A percentile compares a stretch with the other conserved stretches of the same genome.
phyloP scores from a whole-genome alignment of 2,113 vertebrate species.

The Limnothrissa miodon region DNA sequence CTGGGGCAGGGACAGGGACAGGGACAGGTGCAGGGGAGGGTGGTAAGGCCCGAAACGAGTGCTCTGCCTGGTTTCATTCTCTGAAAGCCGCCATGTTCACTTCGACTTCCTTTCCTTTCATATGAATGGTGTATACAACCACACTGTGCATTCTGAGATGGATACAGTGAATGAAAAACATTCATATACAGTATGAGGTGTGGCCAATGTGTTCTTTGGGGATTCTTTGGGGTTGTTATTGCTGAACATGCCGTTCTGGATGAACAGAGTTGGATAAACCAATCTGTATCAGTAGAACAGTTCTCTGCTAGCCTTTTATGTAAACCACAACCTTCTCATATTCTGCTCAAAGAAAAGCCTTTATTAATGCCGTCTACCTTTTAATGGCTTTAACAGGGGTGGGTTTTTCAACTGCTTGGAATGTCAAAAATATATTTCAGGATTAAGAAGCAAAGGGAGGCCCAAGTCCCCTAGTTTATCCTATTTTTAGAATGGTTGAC shows the following conservation, averaged over 20 bases:
- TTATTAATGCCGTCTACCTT: conserved; percentile 21
- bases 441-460: too few species aligned
- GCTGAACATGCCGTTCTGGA: neutral
- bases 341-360: neutral
- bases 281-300: neutral
- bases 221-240: neutral
- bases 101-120: neutral
- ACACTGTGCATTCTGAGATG: neutral
- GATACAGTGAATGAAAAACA: neutral
- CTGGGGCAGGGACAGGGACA: neutral
- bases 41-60: neutral
- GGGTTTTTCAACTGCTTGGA: neutral
- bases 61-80: neutral
- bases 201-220: neutral
- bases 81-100: neutral
- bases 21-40: neutral
- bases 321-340: neutral
- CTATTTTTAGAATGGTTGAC: conserved; percentile 46
- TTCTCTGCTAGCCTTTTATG: neutral
- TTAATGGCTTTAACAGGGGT: conserved; percentile 20
- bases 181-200: neutral
- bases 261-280: neutral
- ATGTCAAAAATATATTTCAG: conserved; percentile 28
- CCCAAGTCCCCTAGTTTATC: conserved; percentile 32
- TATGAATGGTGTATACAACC: neutral